These are phyloP conservation scores for Cheilosia impressa DNA, from an alignment of 2,888 invertebrate genomes.

Conservation along the genomic window DNA sequence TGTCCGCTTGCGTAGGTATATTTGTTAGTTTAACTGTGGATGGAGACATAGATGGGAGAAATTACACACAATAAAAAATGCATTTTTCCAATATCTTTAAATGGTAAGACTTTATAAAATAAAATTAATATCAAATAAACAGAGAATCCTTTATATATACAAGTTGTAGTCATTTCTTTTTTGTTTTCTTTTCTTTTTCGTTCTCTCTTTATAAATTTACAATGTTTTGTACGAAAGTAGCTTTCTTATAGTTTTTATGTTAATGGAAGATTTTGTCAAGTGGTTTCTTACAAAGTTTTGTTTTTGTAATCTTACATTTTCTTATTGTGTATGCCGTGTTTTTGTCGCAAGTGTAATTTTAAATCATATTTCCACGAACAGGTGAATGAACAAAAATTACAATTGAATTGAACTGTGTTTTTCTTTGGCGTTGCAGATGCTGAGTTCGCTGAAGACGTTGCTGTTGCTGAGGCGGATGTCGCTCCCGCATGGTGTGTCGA, in stretches of 20 bases:
- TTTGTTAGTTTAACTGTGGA: slow-evolving; percentile 33
- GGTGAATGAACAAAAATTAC: slow-evolving; percentile 82
- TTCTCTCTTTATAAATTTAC: slow-evolving; percentile 47
- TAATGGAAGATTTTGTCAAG: slow-evolving; percentile 70
- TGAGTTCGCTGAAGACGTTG: slow-evolving; percentile 60
- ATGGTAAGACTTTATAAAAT: slow-evolving; percentile 76
- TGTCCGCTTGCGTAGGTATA: slow-evolving; percentile 16
- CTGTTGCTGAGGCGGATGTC: slow-evolving; percentile 44
- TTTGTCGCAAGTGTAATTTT: slow-evolving; percentile 83
- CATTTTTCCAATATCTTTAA: slow-evolving; percentile 63
- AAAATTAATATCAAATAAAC: slow-evolving; percentile 59
- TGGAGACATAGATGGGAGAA: not conserved
- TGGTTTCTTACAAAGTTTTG: slow-evolving; percentile 2
- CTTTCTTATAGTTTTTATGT: slow-evolving; percentile 78
- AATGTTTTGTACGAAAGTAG: slow-evolving; percentile 76
- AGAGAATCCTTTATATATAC: slow-evolving; percentile 45
- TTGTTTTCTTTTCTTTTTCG: slow-evolving; percentile 1
- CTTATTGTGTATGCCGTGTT: slow-evolving; percentile 83
- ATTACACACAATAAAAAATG: slow-evolving; percentile 53
- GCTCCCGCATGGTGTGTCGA: slow-evolving; percentile 56
- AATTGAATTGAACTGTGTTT: slow-evolving; percentile 81
- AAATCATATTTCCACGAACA: slow-evolving; percentile 84
- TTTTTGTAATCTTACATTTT: slow-evolving; percentile 80
- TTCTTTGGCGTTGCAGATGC: slow-evolving; percentile 78
- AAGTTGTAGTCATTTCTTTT: slow-evolving; percentile 1